A percentile compares a stretch with the other conserved stretches of the same genome.
Evolutionary conservation across 2,797 vertebrate genomes (phyloP).

Genomic region (Falco novaeseelandiae): DNA sequence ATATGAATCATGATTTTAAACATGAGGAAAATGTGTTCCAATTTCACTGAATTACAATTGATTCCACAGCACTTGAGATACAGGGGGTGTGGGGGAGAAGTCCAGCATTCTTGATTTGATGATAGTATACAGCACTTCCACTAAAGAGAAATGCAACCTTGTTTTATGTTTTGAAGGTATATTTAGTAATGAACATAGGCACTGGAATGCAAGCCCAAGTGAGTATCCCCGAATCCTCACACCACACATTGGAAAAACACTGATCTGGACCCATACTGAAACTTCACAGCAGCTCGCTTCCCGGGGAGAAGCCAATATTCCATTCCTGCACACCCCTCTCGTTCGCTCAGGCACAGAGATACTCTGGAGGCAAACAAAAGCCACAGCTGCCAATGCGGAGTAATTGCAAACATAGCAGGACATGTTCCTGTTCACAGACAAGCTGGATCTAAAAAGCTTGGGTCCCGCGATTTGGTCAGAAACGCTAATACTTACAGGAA

Average conservation of each 20-base stretch:
- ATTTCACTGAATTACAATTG: background rate
- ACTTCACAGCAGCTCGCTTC: background rate
- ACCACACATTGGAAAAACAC: background rate
- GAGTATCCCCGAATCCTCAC: background rate
- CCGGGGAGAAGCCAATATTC: background rate
- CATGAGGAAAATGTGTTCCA: background rate
- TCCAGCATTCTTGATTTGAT: background rate
- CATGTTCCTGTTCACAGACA: background rate
- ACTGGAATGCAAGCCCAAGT: background rate
- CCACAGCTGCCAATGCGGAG: accelerated
- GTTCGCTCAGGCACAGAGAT: background rate
- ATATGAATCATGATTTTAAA: background rate
- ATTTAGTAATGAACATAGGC: background rate
- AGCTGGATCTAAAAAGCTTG: background rate
- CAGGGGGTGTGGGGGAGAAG: too few relatives aligned
- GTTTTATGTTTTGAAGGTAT: background rate
- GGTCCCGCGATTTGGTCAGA: background rate
- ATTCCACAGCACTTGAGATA: background rate
- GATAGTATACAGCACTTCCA: background rate
- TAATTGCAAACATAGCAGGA: background rate
- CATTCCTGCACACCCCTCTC: background rate
- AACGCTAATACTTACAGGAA: background rate
- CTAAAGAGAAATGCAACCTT: accelerated
- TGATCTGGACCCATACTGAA: background rate
- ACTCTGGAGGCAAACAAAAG: background rate